Percentiles rank a stretch among this genome's conserved stretches.
Evolutionary conservation across 2,113 vertebrate species (phyloP).

Genomic region (Pipra filicauda): DNA sequence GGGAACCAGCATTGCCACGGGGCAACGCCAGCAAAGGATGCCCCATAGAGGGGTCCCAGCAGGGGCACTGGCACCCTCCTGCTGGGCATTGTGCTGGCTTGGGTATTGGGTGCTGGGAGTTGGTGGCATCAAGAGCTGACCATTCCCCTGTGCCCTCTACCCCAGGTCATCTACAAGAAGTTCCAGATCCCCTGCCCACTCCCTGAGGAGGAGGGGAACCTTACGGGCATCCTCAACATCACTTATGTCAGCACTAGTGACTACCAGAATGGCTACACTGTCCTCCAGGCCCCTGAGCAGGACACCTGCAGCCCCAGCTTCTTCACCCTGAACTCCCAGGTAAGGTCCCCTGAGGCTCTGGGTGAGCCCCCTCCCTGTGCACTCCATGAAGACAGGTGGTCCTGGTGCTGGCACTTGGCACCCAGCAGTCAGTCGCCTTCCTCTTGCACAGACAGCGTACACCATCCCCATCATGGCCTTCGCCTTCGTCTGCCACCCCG

Average conservation of each 20-base stretch:
- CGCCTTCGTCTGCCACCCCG: constrained; percentile 96
- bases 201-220: constrained; percentile 71
- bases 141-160: accelerated
- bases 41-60: not conserved
- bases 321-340: constrained; percentile 94
- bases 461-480: constrained; percentile 98
- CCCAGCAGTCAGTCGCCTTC: not conserved
- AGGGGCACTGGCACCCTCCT: not conserved
- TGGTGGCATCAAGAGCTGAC: not conserved
- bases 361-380: accelerated
- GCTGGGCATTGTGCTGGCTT: accelerated
- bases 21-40: not conserved
- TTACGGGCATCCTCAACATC: constrained; percentile 72
- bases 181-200: constrained; percentile 92
- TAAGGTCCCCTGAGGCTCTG: constrained; percentile 15
- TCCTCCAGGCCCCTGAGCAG: constrained; percentile 29
- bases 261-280: constrained; percentile 62
- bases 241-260: constrained; percentile 42
- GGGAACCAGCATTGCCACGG: accelerated
- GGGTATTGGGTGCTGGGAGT: accelerated
- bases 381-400: not conserved
- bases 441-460: constrained; percentile 85
- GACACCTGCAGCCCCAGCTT: constrained; percentile 77
- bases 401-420: not conserved
- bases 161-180: constrained; percentile 95